Conservation (phyloP, 2,113 vertebrate species). For the Accipiter cooperii region DNA sequence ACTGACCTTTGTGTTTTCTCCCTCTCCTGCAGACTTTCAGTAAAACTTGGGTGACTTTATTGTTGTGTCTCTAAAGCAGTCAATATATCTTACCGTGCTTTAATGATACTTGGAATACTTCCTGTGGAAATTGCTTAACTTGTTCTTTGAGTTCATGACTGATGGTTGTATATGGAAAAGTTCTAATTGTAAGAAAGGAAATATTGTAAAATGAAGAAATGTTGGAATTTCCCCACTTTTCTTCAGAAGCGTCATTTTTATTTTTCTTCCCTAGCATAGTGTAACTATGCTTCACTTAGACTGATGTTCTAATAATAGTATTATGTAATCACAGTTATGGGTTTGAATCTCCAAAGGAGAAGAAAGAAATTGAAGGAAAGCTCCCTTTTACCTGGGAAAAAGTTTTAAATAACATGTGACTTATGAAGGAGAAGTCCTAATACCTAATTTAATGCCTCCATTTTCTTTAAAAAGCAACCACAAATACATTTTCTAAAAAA, state of each 20-base stretch:
- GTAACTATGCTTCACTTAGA: too few relatives aligned
- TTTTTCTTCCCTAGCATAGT: too few relatives aligned
- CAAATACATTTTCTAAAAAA: too few relatives aligned
- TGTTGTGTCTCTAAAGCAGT: not conserved
- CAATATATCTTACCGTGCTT: not conserved
- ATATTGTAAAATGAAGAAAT: not conserved
- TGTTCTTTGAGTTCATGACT: not conserved
- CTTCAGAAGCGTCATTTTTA: not conserved
- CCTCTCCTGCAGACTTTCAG: not conserved
- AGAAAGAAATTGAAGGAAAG: too few relatives aligned
- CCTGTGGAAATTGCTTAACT: not conserved
- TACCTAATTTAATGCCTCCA: too few relatives aligned
- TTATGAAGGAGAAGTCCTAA: too few relatives aligned
- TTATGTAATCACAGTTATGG: too few relatives aligned
- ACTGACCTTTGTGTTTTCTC: not conserved
- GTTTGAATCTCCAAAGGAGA: too few relatives aligned
- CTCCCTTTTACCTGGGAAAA: too few relatives aligned
- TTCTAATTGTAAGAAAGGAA: not conserved
- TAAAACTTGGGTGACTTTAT: not conserved
- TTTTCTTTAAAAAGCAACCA: too few relatives aligned
- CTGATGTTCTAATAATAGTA: too few relatives aligned
- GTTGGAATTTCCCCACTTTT: not conserved
- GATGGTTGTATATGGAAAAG: not conserved
- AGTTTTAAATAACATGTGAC: too few relatives aligned
- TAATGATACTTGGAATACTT: not conserved